Evolutionary conservation across 2,888 invertebrate genomes (phyloP).

Genomic region (Volucella bombylans): DNA sequence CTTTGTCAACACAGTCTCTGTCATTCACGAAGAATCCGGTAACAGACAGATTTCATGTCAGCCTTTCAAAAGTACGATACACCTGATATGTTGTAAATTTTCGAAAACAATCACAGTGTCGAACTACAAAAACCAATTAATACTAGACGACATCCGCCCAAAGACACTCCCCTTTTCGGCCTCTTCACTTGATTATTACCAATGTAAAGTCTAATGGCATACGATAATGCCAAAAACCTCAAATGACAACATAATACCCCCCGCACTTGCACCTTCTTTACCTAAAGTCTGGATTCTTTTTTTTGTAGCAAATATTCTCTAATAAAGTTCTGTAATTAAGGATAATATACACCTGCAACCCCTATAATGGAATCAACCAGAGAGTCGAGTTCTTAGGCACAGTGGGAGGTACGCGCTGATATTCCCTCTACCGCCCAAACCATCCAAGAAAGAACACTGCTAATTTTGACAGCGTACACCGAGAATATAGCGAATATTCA

Average conservation of each 20-base stretch:
- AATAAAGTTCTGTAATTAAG: constrained; percentile 66
- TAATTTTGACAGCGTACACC: constrained; percentile 50
- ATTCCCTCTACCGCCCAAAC: constrained; percentile 1
- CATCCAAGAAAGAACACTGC: constrained; percentile 22
- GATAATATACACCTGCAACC: constrained; percentile 58
- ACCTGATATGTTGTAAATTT: constrained; percentile 39
- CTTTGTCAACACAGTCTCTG: neutral
- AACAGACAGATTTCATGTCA: constrained; percentile 17
- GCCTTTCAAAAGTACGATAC: constrained; percentile 15
- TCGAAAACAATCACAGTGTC: constrained; percentile 41
- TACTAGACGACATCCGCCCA: constrained; percentile 36
- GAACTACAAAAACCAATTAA: constrained; percentile 56
- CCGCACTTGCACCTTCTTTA: neutral
- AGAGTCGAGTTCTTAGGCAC: constrained; percentile 2
- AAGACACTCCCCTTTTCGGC: neutral
- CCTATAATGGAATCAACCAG: constrained; percentile 27
- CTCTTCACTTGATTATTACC: constrained; percentile 48
- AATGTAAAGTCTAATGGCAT: constrained; percentile 49
- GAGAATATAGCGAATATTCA: neutral
- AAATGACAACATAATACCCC: constrained; percentile 61
- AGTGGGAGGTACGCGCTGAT: constrained; percentile 2
- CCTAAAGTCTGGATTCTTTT: neutral
- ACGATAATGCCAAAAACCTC: constrained; percentile 60
- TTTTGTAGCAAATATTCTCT: constrained; percentile 25
- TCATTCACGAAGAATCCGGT: neutral